Percentiles rank a stretch among this genome's conserved stretches.
phyloP scores from a whole-genome alignment of 35 echinoderm and acorn worm genomes.

The Eucidaris tribuloides region DNA sequence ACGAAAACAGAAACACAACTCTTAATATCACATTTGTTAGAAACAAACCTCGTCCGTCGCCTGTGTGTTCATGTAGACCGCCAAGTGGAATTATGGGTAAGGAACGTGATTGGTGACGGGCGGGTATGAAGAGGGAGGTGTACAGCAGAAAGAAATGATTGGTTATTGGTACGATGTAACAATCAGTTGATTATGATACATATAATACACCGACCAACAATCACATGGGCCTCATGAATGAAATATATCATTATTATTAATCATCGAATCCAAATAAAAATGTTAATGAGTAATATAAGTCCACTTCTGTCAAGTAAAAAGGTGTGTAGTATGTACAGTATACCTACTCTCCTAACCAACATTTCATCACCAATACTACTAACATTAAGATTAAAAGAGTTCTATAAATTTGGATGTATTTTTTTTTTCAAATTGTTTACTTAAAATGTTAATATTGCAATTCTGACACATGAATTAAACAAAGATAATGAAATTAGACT shows the following conservation, averaged over 20 bases:
- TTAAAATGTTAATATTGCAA: no score
- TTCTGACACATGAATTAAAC: no score
- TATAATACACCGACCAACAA: not conserved
- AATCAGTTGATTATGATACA: not conserved
- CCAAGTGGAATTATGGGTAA: slow-evolving; percentile 7
- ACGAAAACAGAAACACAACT: not conserved
- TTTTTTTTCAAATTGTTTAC: no score
- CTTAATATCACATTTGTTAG: not conserved
- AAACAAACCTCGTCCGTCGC: slow-evolving; percentile 4
- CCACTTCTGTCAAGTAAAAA: not conserved
- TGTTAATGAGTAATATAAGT: not conserved
- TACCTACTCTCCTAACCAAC: no score
- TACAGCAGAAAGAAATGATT: not conserved
- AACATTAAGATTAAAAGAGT: no score
- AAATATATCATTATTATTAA: not conserved
- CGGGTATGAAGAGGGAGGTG: not conserved
- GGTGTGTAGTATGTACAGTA: no score
- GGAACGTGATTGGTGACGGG: no score
- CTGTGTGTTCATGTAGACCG: not conserved
- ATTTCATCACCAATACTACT: no score
- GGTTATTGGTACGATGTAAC: not conserved
- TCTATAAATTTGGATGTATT: no score
- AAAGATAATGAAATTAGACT: no score
- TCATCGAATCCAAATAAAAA: not conserved
- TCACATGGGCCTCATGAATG: not conserved